Evolutionary conservation across 2,797 vertebrate species (phyloP).

Genomic region (Gambelia wislizenii): DNA sequence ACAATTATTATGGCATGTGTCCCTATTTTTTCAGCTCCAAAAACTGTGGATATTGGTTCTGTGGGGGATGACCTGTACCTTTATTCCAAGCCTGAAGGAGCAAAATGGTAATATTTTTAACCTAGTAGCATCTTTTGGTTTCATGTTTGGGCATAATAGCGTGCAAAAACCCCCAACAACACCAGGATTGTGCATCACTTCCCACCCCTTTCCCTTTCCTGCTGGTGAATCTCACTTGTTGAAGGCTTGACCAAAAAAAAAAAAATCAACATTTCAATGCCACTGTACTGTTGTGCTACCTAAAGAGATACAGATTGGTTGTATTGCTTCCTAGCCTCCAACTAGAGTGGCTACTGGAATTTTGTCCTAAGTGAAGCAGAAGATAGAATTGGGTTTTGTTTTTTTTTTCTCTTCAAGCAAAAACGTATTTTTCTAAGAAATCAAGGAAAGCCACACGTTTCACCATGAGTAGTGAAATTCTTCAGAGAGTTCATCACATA

Average conservation of each 20-base stretch:
- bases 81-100: background rate
- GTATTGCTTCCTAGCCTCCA: background rate
- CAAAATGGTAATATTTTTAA: background rate
- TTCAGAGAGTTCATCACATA: background rate
- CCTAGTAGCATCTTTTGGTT: background rate
- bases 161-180: background rate
- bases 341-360: background rate
- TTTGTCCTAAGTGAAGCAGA: background rate
- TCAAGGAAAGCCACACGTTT: background rate
- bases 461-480: background rate
- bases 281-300: too few relatives aligned
- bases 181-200: background rate
- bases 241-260: background rate
- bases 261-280: background rate
- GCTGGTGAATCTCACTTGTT: background rate
- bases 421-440: background rate
- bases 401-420: background rate
- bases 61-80: too few relatives aligned
- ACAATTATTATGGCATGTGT: too few relatives aligned
- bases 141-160: background rate
- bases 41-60: too few relatives aligned
- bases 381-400: background rate
- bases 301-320: background rate
- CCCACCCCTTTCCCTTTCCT: background rate
- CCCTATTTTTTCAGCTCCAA: too few relatives aligned